Evolutionary conservation across 1,140 invertebrate species (phyloP).

Genomic region (Acromyrmex echinatior): DNA sequence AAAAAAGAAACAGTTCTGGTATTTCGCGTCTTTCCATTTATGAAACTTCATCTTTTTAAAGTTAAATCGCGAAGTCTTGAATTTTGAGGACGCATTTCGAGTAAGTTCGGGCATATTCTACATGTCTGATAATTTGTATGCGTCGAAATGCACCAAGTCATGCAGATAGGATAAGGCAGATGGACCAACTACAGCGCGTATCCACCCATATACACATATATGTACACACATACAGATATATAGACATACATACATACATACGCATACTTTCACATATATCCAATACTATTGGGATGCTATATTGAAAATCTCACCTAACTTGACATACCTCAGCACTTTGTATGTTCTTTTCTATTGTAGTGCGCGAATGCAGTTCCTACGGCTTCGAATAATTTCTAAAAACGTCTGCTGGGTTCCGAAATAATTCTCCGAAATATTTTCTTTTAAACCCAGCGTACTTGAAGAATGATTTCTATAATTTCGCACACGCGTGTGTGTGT

Average conservation of each 20-base stretch:
- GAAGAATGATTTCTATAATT: neutral
- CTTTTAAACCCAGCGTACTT: neutral
- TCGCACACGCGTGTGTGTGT: neutral
- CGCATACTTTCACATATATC: neutral
- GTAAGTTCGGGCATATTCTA: neutral
- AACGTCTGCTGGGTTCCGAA: neutral
- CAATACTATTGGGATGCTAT: slow-evolving; percentile 9
- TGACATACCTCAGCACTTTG: slow-evolving; percentile 20
- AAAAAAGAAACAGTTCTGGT: neutral
- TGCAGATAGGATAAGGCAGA: slow-evolving; percentile 15
- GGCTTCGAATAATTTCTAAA: slow-evolving; percentile 63
- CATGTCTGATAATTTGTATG: slow-evolving; percentile 50
- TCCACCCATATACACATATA: neutral
- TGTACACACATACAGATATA: neutral
- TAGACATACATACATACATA: neutral
- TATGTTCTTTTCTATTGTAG: slow-evolving; percentile 34
- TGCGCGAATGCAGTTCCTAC: neutral
- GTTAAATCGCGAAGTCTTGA: neutral
- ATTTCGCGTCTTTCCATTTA: neutral
- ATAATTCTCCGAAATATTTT: slow-evolving; percentile 38
- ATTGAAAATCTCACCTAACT: slow-evolving; percentile 54
- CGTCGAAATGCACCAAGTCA: slow-evolving; percentile 6
- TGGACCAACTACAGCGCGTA: slow-evolving; percentile 4
- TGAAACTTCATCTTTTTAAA: neutral
- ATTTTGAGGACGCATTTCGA: neutral